Base-by-base conservation (phyloP, 2,888 invertebrate species). In the Ornithoptera alexandrae region DNA sequence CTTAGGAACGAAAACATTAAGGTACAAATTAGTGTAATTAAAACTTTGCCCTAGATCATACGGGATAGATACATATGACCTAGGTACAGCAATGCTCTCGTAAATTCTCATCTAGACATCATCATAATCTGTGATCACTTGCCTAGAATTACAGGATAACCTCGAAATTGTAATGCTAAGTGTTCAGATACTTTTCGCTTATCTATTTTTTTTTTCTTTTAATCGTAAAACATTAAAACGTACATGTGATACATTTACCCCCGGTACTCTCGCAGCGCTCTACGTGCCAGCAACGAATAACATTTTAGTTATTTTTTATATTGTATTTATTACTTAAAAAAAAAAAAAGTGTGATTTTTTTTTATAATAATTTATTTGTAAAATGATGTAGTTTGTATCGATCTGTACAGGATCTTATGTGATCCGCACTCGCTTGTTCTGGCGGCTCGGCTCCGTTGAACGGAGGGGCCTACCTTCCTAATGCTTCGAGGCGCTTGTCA, bases 341-440 rank as follows among this genome's bases (percentile, higher is more conserved):
- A 72, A 76, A 76, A 76, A 79, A 39, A 10, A 2, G 79, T 86
- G 87, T 87, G 88, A 84, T 88, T 87, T 87, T 85, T 85, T 87
- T 85, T 85, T 67, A 73, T 79, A 81, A 81, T 92, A 90, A 91
- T 89, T 91, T 91, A 89, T 91, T 91, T 86, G 82, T 89, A 87
- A 86, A 84, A 82, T 84, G 79, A 80, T 50, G 50, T 88, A 84
- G 84, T 84, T 84, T 80, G 78, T 78, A 75, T 73, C 67, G 71
- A 78, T 75, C 74, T 82, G 81, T 83, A 81, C 79, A 81, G 79
- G 74, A 75, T 75, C 72, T 77, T 77, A 76, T 70, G 71, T 73
- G 69, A 73, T 56, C 65, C 71, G 70, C 70, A 57, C 70, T 65
- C 68, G 63, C 60, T 60, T 56, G 56, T 53, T 58, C 18, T 42